Base-by-base conservation (phyloP, 2,888 invertebrate genomes). In the Mythimna vitellina region DNA sequence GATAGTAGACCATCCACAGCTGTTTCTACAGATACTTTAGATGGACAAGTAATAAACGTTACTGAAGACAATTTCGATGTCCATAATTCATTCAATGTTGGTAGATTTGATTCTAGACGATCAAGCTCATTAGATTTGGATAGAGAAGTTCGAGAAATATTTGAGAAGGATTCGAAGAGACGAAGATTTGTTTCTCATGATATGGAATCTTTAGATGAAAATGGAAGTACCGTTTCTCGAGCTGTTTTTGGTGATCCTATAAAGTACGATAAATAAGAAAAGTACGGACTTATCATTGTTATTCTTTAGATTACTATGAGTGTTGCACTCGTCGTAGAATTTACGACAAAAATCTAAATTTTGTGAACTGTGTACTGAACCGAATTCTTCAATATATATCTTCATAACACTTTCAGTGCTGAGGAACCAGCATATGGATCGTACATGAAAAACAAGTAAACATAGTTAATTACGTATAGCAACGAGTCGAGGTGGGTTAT, bases 91-190 rank as follows among this genome's bases (percentile, higher is more conserved):
- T 89, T 91, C 38, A 88, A 91, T 49, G 79, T 80, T 12, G 86
- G 88, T 54, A 82, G 71, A 54, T 91, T 89, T 87, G 89, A 90
- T 71, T 93, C 93, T 0, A 88, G 93, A 81, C 89, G 94, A 68
- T 96, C 96, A 0, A 96, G 94, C 81, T 95, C 94, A 0, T 80
- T 92, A 14, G 96, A 96, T 78, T 79, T 96, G 65, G 95, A 96
- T 65, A 92, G 80, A 84, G 96, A 96, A 90, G 93, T 96, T 0
- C 87, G 90, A 62, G 95, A 93, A 65, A 95, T 96, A 86, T 96
- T 96, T 80, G 92, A 93, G 71, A 92, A 83, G 65, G 94, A 96
- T 81, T 81, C 88, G 60, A 86, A 83, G 14, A 89, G 88, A 77
- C 88, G 87, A 22, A 85, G 86, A 56, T 69, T 89, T 20, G 58